Base-by-base conservation (phyloP, 35 echinoderm and acorn worm genomes). In the Lytechinus variegatus region DNA sequence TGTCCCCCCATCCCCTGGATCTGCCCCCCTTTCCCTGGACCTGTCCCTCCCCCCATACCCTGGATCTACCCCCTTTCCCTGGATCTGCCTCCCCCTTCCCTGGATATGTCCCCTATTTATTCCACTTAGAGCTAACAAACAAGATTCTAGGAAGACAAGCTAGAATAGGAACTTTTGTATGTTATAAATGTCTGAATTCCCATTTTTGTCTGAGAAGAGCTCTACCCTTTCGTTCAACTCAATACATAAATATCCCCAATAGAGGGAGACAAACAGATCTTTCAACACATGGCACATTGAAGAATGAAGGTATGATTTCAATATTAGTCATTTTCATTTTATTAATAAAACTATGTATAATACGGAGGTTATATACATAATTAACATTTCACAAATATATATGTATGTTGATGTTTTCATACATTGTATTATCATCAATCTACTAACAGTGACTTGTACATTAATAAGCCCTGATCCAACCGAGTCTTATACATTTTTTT, bases 271-370 rank as follows among this genome's bases (percentile, higher is more conserved):
- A 79, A 79, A 79, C 66, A 24, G 0, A 19, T 19, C 21, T 7
- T 1, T 8, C 21, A 1, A n/a, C 19, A 79, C 33, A 79, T 79
- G 66, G n/a, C 66, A 79, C 2, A 79, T n/a, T 16, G 19, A 79
- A 5, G 8, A 79, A 19, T 21, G 6, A 4, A 13, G 56, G 0
- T 21, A 16, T 79, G 66, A 24, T 79, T 79, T n/a, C 66, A 24
- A 79, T 24, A 79, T 79, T 19, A 24, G 19, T 79, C 66, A 79
- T 79, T 79, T 79, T 79, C 66, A 24, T 79, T 79, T 79, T 79
- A 79, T 79, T 79, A 79, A 79, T 79, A 79, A 79, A 79, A 79
- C 66, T 79, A 79, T 79, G 66, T 79, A 79, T 79, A 79, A 79
- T 79, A 79, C 66, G 66, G 19, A n/a, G 66, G 66, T 79, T 79